Percentiles rank a stretch among this genome's conserved stretches.
Evolutionary conservation across 2,888 invertebrate species (phyloP).

Genomic region (Tolmerus cingulatus): DNA sequence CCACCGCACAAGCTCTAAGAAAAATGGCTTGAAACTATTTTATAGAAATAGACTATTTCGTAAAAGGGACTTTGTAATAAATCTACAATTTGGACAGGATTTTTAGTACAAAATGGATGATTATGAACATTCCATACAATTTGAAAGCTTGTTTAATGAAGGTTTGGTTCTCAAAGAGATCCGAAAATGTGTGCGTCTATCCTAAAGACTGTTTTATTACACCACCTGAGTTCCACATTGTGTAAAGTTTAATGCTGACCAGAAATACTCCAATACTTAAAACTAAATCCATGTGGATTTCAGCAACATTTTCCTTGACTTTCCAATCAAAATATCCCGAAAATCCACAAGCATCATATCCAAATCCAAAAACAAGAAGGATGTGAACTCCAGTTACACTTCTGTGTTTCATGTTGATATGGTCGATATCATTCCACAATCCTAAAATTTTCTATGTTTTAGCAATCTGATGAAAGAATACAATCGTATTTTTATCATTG

Average conservation of each 20-base stretch:
- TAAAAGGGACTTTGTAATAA: neutral
- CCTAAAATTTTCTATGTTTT: neutral
- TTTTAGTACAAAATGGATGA: neutral
- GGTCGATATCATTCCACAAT: neutral
- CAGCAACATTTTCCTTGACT: neutral
- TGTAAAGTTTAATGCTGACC: neutral
- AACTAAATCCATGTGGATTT: neutral
- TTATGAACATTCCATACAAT: neutral
- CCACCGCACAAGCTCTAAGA: neutral
- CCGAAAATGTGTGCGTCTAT: neutral
- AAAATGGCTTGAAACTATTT: neutral
- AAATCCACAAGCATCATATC: neutral
- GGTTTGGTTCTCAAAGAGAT: neutral
- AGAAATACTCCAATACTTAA: neutral
- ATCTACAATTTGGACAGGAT: neutral
- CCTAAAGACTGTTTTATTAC: neutral
- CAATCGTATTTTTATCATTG: neutral
- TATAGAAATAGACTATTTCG: neutral
- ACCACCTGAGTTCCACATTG: neutral
- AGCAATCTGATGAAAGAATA: neutral
- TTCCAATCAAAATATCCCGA: neutral
- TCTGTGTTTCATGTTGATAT: neutral
- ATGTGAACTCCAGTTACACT: neutral
- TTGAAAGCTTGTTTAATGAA: neutral
- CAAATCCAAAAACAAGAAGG: neutral